Evolutionary conservation across 1,140 invertebrate genomes (phyloP).

Genomic region (Atta texana): DNA sequence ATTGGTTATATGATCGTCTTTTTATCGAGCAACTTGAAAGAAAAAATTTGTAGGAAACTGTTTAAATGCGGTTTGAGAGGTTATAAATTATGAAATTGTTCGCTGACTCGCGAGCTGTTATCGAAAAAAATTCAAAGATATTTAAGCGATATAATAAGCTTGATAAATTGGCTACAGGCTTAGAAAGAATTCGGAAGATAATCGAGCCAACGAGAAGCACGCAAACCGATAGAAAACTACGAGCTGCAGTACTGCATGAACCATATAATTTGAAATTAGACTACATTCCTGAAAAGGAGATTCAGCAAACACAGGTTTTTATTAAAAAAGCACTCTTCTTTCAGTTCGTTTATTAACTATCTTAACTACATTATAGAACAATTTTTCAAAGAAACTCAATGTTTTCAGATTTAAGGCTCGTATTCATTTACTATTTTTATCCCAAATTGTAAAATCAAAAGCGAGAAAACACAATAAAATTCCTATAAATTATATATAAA

Average conservation of each 20-base stretch:
- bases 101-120: neutral
- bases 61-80: neutral
- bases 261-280: slow-evolving; percentile 34
- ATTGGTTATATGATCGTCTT: slow-evolving; percentile 16
- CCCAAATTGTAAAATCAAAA: no score
- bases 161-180: neutral
- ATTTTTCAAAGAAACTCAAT: neutral
- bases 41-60: neutral
- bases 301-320: slow-evolving; percentile 50
- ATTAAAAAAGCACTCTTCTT: neutral
- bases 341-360: neutral
- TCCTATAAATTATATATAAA: no score
- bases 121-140: neutral
- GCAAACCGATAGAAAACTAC: slow-evolving; percentile 37
- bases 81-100: slow-evolving; percentile 54
- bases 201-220: neutral
- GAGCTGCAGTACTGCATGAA: slow-evolving; percentile 37
- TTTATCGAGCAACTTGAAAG: slow-evolving; percentile 10
- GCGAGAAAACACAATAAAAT: no score
- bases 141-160: slow-evolving; percentile 25
- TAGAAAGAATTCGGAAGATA: slow-evolving; percentile 15
- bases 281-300: slow-evolving; percentile 12
- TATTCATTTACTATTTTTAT: no score
- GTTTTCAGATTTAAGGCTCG: neutral
- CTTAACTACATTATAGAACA: neutral